Base-by-base conservation (phyloP, 2,888 invertebrate species). In the Dryococelus australis region DNA sequence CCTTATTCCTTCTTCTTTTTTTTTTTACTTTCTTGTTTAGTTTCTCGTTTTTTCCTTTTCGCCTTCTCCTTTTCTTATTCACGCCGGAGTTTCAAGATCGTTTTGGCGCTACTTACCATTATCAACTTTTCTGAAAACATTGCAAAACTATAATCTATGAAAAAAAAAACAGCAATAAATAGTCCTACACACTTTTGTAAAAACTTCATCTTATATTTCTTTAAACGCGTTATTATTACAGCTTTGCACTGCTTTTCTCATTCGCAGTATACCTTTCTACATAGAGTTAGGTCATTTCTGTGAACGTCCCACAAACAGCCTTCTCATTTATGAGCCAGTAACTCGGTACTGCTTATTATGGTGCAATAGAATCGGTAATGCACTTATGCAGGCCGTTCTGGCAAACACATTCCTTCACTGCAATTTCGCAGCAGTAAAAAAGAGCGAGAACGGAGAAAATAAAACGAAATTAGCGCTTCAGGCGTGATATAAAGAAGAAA, bases 1-100 rank as follows among this genome's bases (percentile, higher is more conserved):
- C 28, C 10, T 79, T 24, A 13, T 53, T 86, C 28, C n/a, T 27
- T 86, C 35, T 65, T 85, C 85, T 53, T 26, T 16, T 83, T 83
- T 16, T 28, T 83, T 83, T 83, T 83, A 35, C 83, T 83, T 83
- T 27, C 43, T 83, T 85, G 79, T 87, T 87, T 85, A 85, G 80
- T 78, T 87, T 26, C 51, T 81, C 43, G 35, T 35, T 86, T 86
- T 65, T 81, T 5, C 27, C 47, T 53, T 35, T n/a, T 86, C 81
- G 13, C 43, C 26, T 81, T 81, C 86, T 81, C 43, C 43, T 80
- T n/a, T 43, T n/a, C 51, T 86, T 27, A 78, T 80, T 51, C 84
- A 84, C 35, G 86, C 83, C 35, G 51, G 28, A 53, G 27, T 35
- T 43, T 84, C 8, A 26, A 26, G 43, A 83, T 16, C 12, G 16